Conservation (phyloP, 1,140 invertebrate genomes). For the Drosophila carrolli region DNA sequence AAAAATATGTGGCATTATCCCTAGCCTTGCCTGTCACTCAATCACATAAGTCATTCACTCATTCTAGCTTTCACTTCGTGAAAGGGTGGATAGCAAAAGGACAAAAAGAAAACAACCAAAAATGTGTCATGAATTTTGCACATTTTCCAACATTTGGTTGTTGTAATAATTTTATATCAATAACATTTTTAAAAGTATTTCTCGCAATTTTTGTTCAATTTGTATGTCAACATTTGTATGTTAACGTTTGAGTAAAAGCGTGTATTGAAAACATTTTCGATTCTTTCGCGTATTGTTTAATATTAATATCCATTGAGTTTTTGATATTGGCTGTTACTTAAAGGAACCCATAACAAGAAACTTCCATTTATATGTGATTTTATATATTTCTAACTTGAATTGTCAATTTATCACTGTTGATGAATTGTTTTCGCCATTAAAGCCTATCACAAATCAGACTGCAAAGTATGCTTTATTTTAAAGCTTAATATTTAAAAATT, state of each 20-base stretch:
- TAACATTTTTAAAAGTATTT: background rate
- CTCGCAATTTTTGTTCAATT: background rate
- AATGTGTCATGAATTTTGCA: constrained; percentile 5
- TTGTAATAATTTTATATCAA: background rate
- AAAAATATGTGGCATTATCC: constrained; percentile 56
- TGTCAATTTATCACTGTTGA: too few species aligned
- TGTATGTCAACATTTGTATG: background rate
- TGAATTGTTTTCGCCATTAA: too few species aligned
- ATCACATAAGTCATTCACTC: constrained; percentile 19
- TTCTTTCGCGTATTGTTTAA: too few species aligned
- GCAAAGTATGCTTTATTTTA: too few species aligned
- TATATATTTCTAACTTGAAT: too few species aligned
- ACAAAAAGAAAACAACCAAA: background rate
- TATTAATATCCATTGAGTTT: too few species aligned
- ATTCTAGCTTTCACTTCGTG: constrained; percentile 44
- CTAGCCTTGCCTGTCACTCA: constrained; percentile 26
- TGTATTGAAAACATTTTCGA: background rate
- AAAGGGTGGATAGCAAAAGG: background rate
- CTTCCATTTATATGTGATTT: too few species aligned
- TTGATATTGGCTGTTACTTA: too few species aligned
- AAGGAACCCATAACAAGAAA: too few species aligned
- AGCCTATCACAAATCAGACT: too few species aligned
- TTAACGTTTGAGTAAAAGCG: background rate
- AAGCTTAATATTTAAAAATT: too few species aligned
- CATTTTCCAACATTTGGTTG: background rate